Conservation (phyloP, 1,140 invertebrate genomes). For the Drosophila pruinosa region DNA sequence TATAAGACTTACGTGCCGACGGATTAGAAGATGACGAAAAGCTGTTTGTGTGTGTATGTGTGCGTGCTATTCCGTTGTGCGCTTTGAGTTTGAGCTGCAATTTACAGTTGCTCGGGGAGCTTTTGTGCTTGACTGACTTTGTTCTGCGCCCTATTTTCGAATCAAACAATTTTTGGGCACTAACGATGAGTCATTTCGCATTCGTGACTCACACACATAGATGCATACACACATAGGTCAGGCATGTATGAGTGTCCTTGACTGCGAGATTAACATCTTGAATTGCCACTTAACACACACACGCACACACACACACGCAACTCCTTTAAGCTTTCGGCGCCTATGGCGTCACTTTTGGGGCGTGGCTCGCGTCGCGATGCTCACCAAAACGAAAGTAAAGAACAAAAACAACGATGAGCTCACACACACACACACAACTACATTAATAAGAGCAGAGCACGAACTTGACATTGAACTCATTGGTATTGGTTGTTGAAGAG, state of each 20-base stretch:
- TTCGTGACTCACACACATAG: conserved; percentile 51
- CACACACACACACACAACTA: conserved; percentile 24
- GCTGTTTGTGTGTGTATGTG: background rate
- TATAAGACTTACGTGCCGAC: background rate
- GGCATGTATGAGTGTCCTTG: conserved; percentile 40
- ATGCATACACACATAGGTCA: conserved; percentile 17
- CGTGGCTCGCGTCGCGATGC: conserved; percentile 31
- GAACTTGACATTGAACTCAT: conserved; percentile 68
- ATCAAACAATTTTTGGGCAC: conserved; percentile 28
- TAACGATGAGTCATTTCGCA: conserved; percentile 46
- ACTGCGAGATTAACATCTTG: conserved; percentile 51
- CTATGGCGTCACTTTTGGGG: conserved; percentile 60
- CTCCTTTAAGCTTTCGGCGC: conserved; percentile 41
- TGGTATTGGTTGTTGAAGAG: background rate
- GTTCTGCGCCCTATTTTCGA: conserved; percentile 24
- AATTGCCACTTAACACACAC: conserved; percentile 40
- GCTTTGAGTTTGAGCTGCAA: conserved; percentile 3
- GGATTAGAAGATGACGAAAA: background rate
- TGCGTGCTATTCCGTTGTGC: background rate
- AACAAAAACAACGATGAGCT: conserved; percentile 43
- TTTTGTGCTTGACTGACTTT: conserved; percentile 8
- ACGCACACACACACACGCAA: conserved; percentile 1
- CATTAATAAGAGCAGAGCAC: conserved; percentile 14
- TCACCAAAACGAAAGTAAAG: background rate
- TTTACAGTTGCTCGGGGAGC: background rate